Percentiles rank a stretch among this genome's conserved stretches.
These are phyloP conservation scores for Leptinotarsa undecemlineata DNA, from an alignment of 1,140 invertebrate species.

Conservation along the genomic window DNA sequence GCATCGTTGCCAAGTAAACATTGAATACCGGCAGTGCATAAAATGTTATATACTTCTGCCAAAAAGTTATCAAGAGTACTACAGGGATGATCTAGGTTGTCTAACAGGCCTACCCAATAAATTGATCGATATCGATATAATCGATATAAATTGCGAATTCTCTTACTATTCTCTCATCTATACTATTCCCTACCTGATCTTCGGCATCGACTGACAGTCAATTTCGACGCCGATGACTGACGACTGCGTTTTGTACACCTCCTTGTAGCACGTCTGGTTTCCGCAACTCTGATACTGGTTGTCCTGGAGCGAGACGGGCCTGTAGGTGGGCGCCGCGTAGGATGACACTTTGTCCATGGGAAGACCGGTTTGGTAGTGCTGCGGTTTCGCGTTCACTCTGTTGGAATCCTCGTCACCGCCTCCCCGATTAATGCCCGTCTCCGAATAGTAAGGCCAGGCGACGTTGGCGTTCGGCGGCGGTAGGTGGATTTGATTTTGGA, in stretches of 20 bases:
- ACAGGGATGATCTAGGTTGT: too few species aligned
- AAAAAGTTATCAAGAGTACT: too few species aligned
- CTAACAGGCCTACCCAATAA: too few species aligned
- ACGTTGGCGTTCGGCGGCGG: constrained; percentile 53
- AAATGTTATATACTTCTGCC: too few species aligned
- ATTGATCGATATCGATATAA: too few species aligned
- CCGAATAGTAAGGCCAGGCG: constrained; percentile 68
- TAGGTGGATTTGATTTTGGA: constrained; percentile 67
- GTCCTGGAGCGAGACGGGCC: constrained; percentile 53
- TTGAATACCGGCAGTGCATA: too few species aligned
- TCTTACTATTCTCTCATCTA: too few species aligned
- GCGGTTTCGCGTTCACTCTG: constrained; percentile 43
- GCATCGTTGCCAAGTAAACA: too few species aligned
- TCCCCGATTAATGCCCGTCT: constrained; percentile 54
- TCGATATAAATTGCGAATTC: too few species aligned
- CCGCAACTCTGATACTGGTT: constrained; percentile 60
- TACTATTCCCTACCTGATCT: constrained; percentile 14
- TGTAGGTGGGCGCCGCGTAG: constrained; percentile 50
- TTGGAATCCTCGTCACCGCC: constrained; percentile 33
- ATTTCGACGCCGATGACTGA: constrained; percentile 50
- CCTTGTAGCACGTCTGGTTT: constrained; percentile 55
- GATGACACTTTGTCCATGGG: constrained; percentile 43
- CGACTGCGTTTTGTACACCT: constrained; percentile 53
- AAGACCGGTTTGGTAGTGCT: constrained; percentile 40
- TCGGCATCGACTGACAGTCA: constrained; percentile 58